Evolutionary conservation across 2,888 invertebrate species (phyloP), one percentile per base, ranked within the genome.

Genomic region (Mamestra brassicae): DNA sequence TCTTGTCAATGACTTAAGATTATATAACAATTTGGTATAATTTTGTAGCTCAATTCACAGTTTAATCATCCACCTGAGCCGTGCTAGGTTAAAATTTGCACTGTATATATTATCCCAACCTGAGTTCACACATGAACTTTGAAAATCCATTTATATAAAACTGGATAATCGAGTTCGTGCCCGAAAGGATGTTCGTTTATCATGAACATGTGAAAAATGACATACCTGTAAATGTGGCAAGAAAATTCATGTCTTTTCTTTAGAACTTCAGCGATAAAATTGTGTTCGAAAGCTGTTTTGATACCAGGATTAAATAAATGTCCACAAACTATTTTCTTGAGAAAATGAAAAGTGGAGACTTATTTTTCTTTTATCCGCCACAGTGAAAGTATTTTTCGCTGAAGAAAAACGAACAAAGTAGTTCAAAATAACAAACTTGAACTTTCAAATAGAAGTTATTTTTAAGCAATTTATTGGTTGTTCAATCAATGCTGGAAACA

Each of bases 81-180:
- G n/a, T 13, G 5, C 5, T 58, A n/a, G 10, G 26, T 26, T 26
- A 26, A 26, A 26, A 26, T 26, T 26, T 26, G 50, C 34, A 58
- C 6, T 4, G n/a, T 61, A 71, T 62, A 45, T 66, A 60, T 77
- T 60, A 63, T 52, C 34, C 38, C 17, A 69, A n/a, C 52, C 47
- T 17, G n/a, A 38, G 60, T 71, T 66, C 58, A 8, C 42, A 42
- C 76, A 66, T 26, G 47, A 72, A 57, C 50, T 38, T 36, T 52
- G 36, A 67, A 65, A 83, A 68, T 65, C 54, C 38, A 26, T 68
- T 66, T 34, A 69, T 62, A 74, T 66, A 70, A 61, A 60, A 54
- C 55, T 57, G 58, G 38, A 57, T 74, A 76, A 84, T 76, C 42
- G 74, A 84, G 54, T 76, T 70, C 81, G 76, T 81, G 74, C 58